phyloP scores from a whole-genome alignment of 1,140 invertebrate species.

The Rhopalosiphum maidis region DNA sequence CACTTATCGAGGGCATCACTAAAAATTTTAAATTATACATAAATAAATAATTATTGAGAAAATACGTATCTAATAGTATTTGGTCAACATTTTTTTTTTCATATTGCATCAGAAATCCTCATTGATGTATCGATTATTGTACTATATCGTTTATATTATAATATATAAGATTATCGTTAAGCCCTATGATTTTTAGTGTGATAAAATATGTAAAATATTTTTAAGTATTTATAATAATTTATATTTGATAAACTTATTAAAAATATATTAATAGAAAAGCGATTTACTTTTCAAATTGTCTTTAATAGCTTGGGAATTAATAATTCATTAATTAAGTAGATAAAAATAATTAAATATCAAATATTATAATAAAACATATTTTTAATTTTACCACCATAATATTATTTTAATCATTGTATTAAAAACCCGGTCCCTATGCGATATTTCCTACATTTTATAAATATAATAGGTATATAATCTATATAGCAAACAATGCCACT shows the following conservation, averaged over 20 bases:
- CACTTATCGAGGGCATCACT: too few relatives aligned
- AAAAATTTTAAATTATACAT: too few relatives aligned
- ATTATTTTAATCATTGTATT: background rate
- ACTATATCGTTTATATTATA: too few relatives aligned
- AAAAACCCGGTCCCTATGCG: background rate
- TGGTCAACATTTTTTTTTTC: too few relatives aligned
- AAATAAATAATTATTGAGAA: too few relatives aligned
- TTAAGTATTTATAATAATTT: too few relatives aligned
- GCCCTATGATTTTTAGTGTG: too few relatives aligned
- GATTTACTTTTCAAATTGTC: background rate
- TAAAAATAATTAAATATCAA: background rate
- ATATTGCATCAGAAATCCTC: too few relatives aligned
- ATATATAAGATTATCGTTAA: too few relatives aligned
- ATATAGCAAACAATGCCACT: background rate
- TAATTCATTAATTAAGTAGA: background rate
- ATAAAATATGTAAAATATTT: too few relatives aligned
- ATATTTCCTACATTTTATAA: background rate
- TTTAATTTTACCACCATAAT: background rate
- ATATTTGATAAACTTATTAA: background rate
- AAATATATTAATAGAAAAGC: background rate
- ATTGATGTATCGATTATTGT: too few relatives aligned
- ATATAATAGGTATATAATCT: background rate
- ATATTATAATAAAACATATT: background rate
- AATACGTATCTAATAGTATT: too few relatives aligned
- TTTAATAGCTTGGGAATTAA: background rate